A percentile compares a stretch with the other conserved stretches of the same genome.
Conservation (phyloP, 2,797 vertebrate species). For the Notoglanidium macrostoma region DNA sequence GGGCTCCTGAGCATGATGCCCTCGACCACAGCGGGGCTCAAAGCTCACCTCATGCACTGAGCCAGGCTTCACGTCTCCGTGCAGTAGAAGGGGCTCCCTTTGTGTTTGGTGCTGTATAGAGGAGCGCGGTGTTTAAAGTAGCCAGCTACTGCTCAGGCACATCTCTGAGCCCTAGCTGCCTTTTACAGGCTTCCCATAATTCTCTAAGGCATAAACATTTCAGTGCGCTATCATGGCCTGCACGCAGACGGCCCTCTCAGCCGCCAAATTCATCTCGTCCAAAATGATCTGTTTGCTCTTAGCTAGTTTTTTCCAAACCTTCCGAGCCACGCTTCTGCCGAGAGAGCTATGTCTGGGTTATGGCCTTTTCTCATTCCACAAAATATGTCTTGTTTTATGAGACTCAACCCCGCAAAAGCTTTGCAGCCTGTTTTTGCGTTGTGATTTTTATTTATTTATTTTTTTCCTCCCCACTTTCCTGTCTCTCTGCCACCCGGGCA, state of each 20-base stretch:
- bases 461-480: not conserved
- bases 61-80: not conserved
- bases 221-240: constrained; percentile 32
- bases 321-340: not conserved
- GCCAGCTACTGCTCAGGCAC: constrained; percentile 48
- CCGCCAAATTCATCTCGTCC: constrained; percentile 51
- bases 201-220: constrained; percentile 59
- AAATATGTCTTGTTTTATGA: constrained; percentile 44
- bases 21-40: constrained; percentile 22
- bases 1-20: constrained; percentile 28
- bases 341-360: constrained; percentile 29
- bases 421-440: constrained; percentile 1
- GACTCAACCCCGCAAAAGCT: constrained; percentile 7
- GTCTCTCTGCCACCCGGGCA: not conserved
- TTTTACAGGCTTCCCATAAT: constrained; percentile 54
- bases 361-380: not conserved
- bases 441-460: not conserved
- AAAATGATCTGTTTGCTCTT: constrained; percentile 48
- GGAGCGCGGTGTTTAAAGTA: constrained; percentile 41
- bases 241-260: constrained; percentile 40
- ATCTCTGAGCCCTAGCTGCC: constrained; percentile 30
- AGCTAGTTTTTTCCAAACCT: constrained; percentile 37
- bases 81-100: not conserved
- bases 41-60: not conserved
- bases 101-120: not conserved